phyloP scores from a whole-genome alignment of 2,888 invertebrate species.

The Agrotis segetum region DNA sequence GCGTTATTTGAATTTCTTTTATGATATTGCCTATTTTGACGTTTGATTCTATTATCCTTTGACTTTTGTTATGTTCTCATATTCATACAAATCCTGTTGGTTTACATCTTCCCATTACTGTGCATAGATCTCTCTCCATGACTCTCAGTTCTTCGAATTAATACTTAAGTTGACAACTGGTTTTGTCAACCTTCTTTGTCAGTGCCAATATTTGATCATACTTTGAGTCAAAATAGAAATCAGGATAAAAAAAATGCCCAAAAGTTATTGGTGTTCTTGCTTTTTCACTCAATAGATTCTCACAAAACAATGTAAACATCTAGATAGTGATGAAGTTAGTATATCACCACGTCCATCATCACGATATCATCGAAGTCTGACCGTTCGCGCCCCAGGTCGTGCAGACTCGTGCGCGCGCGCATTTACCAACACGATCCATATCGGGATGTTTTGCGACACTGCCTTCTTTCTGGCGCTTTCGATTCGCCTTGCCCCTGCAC shows the following conservation, averaged over 20 bases:
- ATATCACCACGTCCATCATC: not conserved
- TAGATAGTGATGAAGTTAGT: slow-evolving; percentile 5
- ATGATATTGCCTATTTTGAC: not conserved
- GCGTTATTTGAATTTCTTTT: too few species aligned
- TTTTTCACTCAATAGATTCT: not conserved
- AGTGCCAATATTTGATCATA: not conserved
- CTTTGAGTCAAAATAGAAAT: not conserved
- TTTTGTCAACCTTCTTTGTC: not conserved
- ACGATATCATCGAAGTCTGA: slow-evolving; percentile 27
- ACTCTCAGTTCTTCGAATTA: too few species aligned
- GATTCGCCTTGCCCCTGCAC: slow-evolving; percentile 64
- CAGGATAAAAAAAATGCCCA: too few species aligned
- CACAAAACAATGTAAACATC: not conserved
- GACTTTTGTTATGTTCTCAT: too few species aligned
- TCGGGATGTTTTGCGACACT: slow-evolving; percentile 79
- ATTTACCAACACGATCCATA: slow-evolving; percentile 80
- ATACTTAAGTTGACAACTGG: not conserved
- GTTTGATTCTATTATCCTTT: not conserved
- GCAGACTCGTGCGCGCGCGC: slow-evolving; percentile 61
- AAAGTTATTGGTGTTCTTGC: too few species aligned
- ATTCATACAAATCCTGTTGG: too few species aligned
- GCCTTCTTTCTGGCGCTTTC: slow-evolving; percentile 70
- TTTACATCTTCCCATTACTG: too few species aligned
- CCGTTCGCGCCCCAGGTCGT: slow-evolving; percentile 1
- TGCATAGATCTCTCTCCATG: too few species aligned